Base-by-base conservation (phyloP, 2,888 invertebrate species). In the Crossocerus cetratus region DNA sequence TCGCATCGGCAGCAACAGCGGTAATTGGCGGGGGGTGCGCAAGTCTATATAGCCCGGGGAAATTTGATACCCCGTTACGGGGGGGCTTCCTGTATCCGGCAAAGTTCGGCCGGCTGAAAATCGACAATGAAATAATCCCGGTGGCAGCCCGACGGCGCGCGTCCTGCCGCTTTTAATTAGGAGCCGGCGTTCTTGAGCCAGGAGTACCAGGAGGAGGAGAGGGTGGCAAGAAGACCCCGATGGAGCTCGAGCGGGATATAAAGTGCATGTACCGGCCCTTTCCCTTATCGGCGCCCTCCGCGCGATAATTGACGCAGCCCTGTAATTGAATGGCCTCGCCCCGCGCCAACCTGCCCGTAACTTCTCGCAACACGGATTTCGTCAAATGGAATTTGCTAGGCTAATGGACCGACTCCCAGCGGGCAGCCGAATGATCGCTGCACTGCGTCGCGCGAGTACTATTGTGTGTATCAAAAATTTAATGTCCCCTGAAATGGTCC, bases 111-210 rank as follows among this genome's bases (percentile, higher is more conserved):
- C 44, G 32, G 45, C 54, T 55, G 60, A 75, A 77, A 65, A 69
- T 72, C 59, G 72, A 55, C 64, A 72, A 67, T 23, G 53, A 13
- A 44, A 64, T 59, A 65, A 74, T 60, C 53, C 59, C 42, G 21
- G 43, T 53, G 55, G 76, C 72, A 53, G 20, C 62, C 55, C 22
- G 56, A 59, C 64, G 60, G 53, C 53, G 49, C 22, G 13, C 64
- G 44, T 45, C 13, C 22, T 56, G 67, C 23, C 60, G 74, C 71
- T 74, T 77, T 68, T 79, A 79, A 79, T 79, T 79, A 77, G 66
- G 21, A 59, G 65, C 60, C 64, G 23, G 55, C 18, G 44, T 5
- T 56, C 44, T 42, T 64, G 66, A 49, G 65, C 23, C 3, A 32
- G 23, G 4, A 32, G 3, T 2, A 53, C 8, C 14, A 58, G 18